Evolutionary conservation across 2,113 vertebrate genomes (phyloP), one percentile per base, ranked within the genome.

Genomic region (Oplegnathus fasciatus): DNA sequence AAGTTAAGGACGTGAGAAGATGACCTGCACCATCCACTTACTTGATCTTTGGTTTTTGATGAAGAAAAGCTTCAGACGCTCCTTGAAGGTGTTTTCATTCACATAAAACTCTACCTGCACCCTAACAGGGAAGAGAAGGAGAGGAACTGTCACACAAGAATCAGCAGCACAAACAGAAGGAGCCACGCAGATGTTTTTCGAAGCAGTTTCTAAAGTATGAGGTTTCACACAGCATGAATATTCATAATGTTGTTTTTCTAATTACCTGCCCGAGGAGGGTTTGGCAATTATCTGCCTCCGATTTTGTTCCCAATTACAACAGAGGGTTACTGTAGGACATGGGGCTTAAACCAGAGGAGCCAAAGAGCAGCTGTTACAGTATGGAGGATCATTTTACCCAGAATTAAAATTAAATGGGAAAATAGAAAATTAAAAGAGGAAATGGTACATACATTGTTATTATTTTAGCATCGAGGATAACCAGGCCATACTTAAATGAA

Each of bases 41-140:
- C 96, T 97, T 75, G 96, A 97, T 94, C 96, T 94, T 95, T 97
- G 96, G 94, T 97, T 97, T 93, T 96, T 97, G 91, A 97, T 97
- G 94, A 97, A 97, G 92, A 97, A 97, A 69, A 96, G 94, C 93
- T 97, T 97, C 80, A 96, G 94, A 0, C 95, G 95, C 83, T 97
- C 96, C 89, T 97, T 97, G 92, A 97, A 97, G 24, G 96, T 96
- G 94, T 97, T 97, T 90, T 97, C 96, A 22, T 97, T 96, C 84
- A 97, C 95, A 24, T 97, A 97, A 91, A 96, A 97, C 93, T 96
- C 96, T 2, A 96, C 96, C 89, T 96, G 96, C 66, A 96, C 96
- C 92, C 96, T 96, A 28, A 78, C 71, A 67, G 48, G 15, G 32
- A 71, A 20, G 20, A 87, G 44, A 73, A 57, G 60, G 40, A 88